Base-by-base conservation (phyloP, 2,113 vertebrate genomes). In the Condylura cristata region DNA sequence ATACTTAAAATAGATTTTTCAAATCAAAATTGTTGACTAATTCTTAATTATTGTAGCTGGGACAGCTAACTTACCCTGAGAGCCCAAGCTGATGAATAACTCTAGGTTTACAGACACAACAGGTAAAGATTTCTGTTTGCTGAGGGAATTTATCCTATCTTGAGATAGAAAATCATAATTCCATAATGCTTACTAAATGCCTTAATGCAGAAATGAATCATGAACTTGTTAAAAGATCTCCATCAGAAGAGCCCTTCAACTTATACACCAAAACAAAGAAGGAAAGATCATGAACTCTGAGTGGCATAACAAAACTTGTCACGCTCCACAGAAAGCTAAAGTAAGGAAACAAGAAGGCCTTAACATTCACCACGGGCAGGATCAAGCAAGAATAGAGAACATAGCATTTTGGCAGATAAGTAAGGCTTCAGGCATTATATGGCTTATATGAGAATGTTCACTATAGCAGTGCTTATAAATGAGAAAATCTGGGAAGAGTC, bases 61-160 rank as follows among this genome's bases (percentile, higher is more conserved):
- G 87, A 89, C 3, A 81, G 20, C 44, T 53, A 70, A 89, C 86
- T 95, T 96, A 68, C 17, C 26, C 37, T 66, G 48, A 71, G 37
- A 79, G 28, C 5, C 3, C 63, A 91, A 61, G 51, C 86, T 83
- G 7, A 58, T 32, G 58, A 96, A 89, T 89, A 86, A 88, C 26
- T 96, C 56, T 82, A 89, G 79, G 79, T 44, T 89, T 90, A 82
- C 18, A 85, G 32, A 86, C 30, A 74, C 16, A 70, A 92, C 58
- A 82, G 48, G n/a, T 72, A 82, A 95, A 89, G 79, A 79, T 80
- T 86, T 93, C 95, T 79, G 71, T 95, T 94, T 96, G 39, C 63
- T 63, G 82, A 61, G 68, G 22, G 32, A 94, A 90, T 76, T 95
- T 96, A 86, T 92, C 66, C 34, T 74, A 46, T 72, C 28, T 37